A percentile compares a stretch with the other conserved stretches of the same genome.
Evolutionary conservation across 1,140 invertebrate species (phyloP).

Genomic region (Liolophura sinensis): DNA sequence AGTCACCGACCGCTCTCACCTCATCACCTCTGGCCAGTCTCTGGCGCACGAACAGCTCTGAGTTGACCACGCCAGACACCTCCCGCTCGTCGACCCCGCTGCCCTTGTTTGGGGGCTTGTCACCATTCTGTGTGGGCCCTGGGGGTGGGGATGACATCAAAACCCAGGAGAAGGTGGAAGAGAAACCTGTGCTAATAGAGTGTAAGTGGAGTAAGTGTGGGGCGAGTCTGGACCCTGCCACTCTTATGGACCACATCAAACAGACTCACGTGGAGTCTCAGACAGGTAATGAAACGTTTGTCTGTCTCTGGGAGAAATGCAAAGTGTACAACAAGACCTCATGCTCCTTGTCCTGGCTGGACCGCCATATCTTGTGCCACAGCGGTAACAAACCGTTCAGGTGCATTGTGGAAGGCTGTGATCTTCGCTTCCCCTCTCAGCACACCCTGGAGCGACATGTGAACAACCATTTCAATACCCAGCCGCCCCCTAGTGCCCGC

Average conservation of each 20-base stretch:
- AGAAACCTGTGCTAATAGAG: too few relatives aligned
- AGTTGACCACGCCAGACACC: constrained; percentile 22
- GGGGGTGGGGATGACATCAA: too few relatives aligned
- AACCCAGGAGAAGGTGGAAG: too few relatives aligned
- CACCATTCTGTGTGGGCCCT: too few relatives aligned
- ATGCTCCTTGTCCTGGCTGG: constrained; percentile 88
- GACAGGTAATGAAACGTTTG: constrained; percentile 76
- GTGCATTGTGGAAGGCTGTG: constrained; percentile 93
- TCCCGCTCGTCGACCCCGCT: constrained; percentile 30
- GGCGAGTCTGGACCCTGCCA: constrained; percentile 69
- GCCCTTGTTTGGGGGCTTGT: constrained; percentile 6
- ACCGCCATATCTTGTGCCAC: constrained; percentile 88
- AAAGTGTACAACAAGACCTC: constrained; percentile 92
- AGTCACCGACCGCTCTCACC: constrained; percentile 6
- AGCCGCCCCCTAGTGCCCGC: constrained; percentile 53
- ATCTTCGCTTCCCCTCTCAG: constrained; percentile 88
- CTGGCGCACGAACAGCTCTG: constrained; percentile 9
- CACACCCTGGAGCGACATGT: constrained; percentile 88
- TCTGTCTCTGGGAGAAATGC: constrained; percentile 90
- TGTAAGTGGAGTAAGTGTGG: too few relatives aligned
- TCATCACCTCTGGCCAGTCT: constrained; percentile 1
- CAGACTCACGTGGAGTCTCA: constrained; percentile 84
- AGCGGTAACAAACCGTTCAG: constrained; percentile 89
- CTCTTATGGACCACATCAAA: constrained; percentile 87
- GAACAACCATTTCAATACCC: constrained; percentile 85